Base-by-base conservation (phyloP, 2,888 invertebrate genomes). In the Hipparchia sbordonii region DNA sequence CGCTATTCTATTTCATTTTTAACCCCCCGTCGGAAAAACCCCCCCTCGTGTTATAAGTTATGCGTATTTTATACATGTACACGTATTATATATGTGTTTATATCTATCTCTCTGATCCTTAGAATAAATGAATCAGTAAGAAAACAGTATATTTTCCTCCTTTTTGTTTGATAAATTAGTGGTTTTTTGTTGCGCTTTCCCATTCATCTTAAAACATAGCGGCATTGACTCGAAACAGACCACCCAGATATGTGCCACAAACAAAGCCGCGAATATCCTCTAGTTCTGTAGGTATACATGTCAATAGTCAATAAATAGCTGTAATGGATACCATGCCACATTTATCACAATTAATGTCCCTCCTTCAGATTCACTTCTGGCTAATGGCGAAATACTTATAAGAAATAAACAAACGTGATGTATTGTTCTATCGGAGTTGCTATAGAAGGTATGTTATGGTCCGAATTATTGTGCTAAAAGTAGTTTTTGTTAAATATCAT, bases 241-340 rank as follows among this genome's bases (percentile, higher is more conserved):
- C 63, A 63, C 48, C 63, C 48, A 63, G 10, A 48, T 23, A 9
- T 13, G 46, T 62, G 9, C 8, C 4, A 45, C 9, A 57, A 57
- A 67, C 68, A 68, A 60, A 51, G 45, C 57, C 33, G 57, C 60
- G 60, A 52, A 7, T 6, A 48, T 51, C 68, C 46, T 33, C 13
- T 60, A 48, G 33, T 69, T n/a, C 54, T 48, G 8, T 67, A 59
- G 46, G 63, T 13, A 63, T 13, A 23, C 56, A 65, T 67, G 72
- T 74, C 70, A 72, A 75, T 70, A 70, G 71, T 62, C 70, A 72
- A 71, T 74, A 76, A 76, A 76, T 68, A 76, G 62, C 67, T 65
- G 65, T 65, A 74, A 69, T 60, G 70, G 46, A 65, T 65, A 70
- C 57, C 63, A 65, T 60, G 70, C 68, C 63, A 66, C 68, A 65